Evolutionary conservation across 2,113 vertebrate species (phyloP), one percentile per base, ranked within the genome.

Genomic region (Scolopax mira): DNA sequence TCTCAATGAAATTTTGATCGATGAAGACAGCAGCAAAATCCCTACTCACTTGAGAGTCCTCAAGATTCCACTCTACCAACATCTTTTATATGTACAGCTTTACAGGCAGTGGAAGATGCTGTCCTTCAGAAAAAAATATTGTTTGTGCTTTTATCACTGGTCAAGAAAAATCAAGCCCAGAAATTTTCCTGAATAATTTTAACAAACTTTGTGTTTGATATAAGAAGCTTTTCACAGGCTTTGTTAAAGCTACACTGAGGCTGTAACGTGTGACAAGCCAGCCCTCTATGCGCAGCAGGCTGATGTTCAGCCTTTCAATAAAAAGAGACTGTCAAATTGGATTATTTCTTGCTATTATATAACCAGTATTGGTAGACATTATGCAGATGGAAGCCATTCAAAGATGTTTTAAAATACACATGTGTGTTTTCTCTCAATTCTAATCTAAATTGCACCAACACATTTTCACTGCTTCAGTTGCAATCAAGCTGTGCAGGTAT

Each of bases 291-390:
- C 17, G 13, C 54, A 88, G 90, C 54, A 79, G 62, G 37, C 41
- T 86, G 71, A 73, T 67, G 58, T 57, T 89, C 81, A 64, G 30
- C 37, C 17, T 62, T 77, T 89, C 80, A 88, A 90, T 65, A 93
- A 92, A 88, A 91, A 51, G 42, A 41, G 42, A 41, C 48, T 85
- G 78, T 73, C 72, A 96, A 82, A 89, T 4, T 87, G 54, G 78
- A 92, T 86, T 90, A 92, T 79, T 96, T 72, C 74, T 90, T 88
- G 48, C 65, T 89, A 73, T 96, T 94, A 92, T 58, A 80, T 69
- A 91, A 83, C 78, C 71, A 83, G 79, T 90, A 93, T 62, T 82
- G 61, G 67, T 90, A 85, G 74, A 89, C 25, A 92, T 44, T 48
- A 91, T 71, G 67, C 90, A 92, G 66, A 90, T 89, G 80, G 61